Evolutionary conservation across 2,113 vertebrate species (phyloP), one percentile per base, ranked within the genome.

Genomic region (Sinocyclocheilus grahami): DNA sequence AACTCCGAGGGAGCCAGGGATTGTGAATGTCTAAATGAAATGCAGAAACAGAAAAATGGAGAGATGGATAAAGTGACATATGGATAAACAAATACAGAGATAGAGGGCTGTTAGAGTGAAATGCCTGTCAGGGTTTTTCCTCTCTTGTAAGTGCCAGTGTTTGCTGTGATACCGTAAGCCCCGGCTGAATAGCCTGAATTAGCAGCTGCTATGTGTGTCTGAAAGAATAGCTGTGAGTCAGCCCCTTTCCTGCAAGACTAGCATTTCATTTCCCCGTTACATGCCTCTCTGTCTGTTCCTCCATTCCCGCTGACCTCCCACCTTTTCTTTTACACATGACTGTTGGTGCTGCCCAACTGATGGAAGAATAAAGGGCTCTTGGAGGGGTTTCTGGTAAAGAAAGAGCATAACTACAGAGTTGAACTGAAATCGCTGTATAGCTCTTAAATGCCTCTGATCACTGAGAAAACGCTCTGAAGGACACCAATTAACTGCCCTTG

Each of bases 161-260:
- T 90, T 74, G 90, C 87, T 90, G 91, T 89, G 88, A 91, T 90
- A 87, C 91, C 37, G 80, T 92, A 94, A 94, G 91, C 92, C 89
- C 69, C 80, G 65, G 88, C 83, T 94, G 94, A 95, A 94, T 93
- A 80, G 92, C 86, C 78, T n/a, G 90, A 91, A 94, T 94, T 93
- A 95, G 89, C 87, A 79, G 86, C 84, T 53, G 89, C 89, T 62
- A 60, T 91, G 76, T 84, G 51, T 83, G 27, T 89, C 89, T 92
- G 90, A 94, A 94, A 93, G 91, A 90, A 93, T 92, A 78, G 48
- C 74, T 78, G 91, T 90, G 93, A 94, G 93, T 95, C 94, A 95
- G 94, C 93, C 78, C 22, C 86, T 93, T 93, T 93, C 89, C 60
- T 91, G 93, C 91, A 85, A 27, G 75, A 89, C 88, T 93, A 93